Percentiles rank a stretch among this genome's conserved stretches.
Evolutionary conservation across 2,797 vertebrate genomes (phyloP).

Genomic region (Spinibarbus caldwelli): DNA sequence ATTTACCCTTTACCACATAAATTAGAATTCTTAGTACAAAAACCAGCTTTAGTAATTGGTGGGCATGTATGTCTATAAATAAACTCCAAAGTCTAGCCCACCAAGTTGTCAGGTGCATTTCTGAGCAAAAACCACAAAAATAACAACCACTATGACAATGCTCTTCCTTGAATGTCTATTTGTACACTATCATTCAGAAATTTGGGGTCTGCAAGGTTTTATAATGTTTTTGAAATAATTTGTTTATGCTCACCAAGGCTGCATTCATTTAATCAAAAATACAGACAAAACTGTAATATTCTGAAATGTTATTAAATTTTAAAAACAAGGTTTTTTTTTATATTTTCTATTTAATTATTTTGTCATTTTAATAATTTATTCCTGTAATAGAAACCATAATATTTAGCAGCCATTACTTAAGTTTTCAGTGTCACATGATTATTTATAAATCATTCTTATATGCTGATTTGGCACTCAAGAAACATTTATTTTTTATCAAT

Average conservation of each 20-base stretch:
- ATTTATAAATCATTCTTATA: not conserved
- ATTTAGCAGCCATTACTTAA: too few species aligned
- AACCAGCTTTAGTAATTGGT: not conserved
- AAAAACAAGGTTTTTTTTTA: not conserved
- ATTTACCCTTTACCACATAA: not conserved
- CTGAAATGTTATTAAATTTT: not conserved
- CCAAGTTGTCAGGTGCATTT: not conserved
- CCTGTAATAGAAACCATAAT: not conserved
- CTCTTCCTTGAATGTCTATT: not conserved
- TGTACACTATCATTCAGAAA: not conserved
- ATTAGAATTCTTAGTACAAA: not conserved
- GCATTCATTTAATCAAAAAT: constrained; percentile 1
- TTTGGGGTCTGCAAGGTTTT: not conserved
- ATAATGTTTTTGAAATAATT: not conserved
- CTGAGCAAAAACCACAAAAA: not conserved
- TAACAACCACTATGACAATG: not conserved
- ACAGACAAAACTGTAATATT: not conserved
- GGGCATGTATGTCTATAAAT: not conserved
- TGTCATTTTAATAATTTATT: not conserved
- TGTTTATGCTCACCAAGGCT: not conserved
- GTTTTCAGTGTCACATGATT: not conserved
- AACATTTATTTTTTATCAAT: not conserved
- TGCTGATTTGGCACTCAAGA: not conserved
- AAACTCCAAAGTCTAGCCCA: not conserved
- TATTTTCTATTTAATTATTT: not conserved